Base-by-base conservation (phyloP, 2,888 invertebrate genomes). In the Lycophotia porphyrea region DNA sequence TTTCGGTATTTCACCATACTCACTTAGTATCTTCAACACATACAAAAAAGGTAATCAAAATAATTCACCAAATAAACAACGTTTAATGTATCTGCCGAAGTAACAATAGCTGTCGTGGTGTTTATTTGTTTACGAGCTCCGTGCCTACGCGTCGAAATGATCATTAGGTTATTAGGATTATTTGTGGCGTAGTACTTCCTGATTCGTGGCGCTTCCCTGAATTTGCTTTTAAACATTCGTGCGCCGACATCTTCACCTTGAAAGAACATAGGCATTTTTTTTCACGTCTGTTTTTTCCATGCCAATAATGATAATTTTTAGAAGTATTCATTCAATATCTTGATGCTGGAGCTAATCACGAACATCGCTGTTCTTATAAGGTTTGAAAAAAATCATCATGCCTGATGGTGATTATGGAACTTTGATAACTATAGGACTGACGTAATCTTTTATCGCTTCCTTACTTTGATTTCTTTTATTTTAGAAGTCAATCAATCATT, bases 161-260 rank as follows among this genome's bases (percentile, higher is more conserved):
- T 91, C 89, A 91, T 93, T 93, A 92, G 87, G 88, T 89, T 90
- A 90, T 91, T 89, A 89, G 90, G 90, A 90, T 91, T 92, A 93
- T 92, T 93, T 92, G 89, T 90, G 88, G 87, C 87, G 88, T 83
- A 87, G 82, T 84, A 93, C 93, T 95, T 95, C 95, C 95, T 95
- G 91, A 87, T 94, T 93, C 91, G 90, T 90, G 90, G 91, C 89
- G 93, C 94, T 95, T 94, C 94, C 94, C 95, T 95, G 92, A 94
- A 92, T 93, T 91, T 89, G 91, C 92, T 93, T 92, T 92, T 92
- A 92, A 93, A 88, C 90, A 89, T 93, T 94, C 93, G 94, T 94
- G 94, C 91, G 92, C 91, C 92, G 91, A 93, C 94, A 90, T 95
- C 94, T 93, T 95, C 91, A 95, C 95, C 95, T 96, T 96, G 95